Evolutionary conservation across 1,140 invertebrate genomes (phyloP), one percentile per base, ranked within the genome.

Genomic region (Propsilocerus akamusi): DNA sequence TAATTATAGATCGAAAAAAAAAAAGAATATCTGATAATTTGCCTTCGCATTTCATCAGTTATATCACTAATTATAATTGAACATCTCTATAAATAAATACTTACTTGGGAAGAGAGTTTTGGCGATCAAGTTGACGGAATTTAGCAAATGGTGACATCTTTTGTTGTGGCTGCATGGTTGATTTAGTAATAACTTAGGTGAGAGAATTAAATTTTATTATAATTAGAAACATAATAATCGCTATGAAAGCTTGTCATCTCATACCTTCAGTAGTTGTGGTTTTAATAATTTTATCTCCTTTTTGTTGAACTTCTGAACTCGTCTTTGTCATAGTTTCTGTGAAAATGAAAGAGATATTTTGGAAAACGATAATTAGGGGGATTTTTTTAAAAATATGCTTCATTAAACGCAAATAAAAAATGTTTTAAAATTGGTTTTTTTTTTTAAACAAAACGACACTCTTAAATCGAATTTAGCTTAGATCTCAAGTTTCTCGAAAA

Each of bases 121-220:
- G 82, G 62, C 82, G 80, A 67, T 92, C 87, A 65, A 90, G 74
- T 73, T 90, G 84, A 61, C 81, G 79, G 71, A 92, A 91, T 71
- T 90, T 90, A 60, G 83, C 80, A 70, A 90, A 88, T 52, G 87
- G 82, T 57, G 85, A 87, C 59, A 83, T 74, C 51, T 81, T 75
- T 65, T 83, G 83, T 51, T 70, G 58, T 58, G 71, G 72, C 71
- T 64, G 67, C 62, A 67, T 68, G 53, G 66, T 71, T 54, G 71
- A 67, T 57, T 68, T 72, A 57, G 76, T 77, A 56, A 72, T 73
- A 59, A 78, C 81, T 84, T 69, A 54, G 73, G 71, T 57, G 58
- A 49, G 54, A 61, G 49, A 54, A 58, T 58, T 51, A 14, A 54
- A 26, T 24, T 58, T 59, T 49, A 57, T 37, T 37, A 37, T n/a